Evolutionary conservation across 2,113 vertebrate species (phyloP).

Genomic region (Lampris incognitus): DNA sequence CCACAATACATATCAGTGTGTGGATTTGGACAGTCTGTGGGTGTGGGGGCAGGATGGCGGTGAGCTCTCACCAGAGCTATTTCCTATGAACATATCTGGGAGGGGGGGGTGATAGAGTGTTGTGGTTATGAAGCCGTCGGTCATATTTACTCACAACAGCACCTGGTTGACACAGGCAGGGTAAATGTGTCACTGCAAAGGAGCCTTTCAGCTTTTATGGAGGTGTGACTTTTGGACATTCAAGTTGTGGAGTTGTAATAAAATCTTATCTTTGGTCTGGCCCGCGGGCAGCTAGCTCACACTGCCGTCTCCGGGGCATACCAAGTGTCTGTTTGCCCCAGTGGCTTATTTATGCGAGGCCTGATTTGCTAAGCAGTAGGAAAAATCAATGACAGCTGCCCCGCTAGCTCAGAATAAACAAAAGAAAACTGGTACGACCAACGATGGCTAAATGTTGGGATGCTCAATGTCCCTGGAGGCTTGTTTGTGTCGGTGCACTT

Average conservation of each 20-base stretch:
- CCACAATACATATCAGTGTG: background rate
- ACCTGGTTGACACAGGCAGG: conserved; percentile 82
- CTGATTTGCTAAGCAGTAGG: conserved; percentile 92
- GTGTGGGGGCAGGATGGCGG: background rate
- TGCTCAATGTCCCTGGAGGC: conserved; percentile 45
- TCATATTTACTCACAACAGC: conserved; percentile 78
- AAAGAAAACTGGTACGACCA: conserved; percentile 85
- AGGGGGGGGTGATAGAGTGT: background rate
- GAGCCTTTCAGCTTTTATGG: conserved; percentile 88
- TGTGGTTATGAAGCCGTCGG: conserved; percentile 10
- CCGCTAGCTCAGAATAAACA: conserved; percentile 71
- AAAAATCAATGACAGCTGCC: conserved; percentile 91
- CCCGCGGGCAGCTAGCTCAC: conserved; percentile 85
- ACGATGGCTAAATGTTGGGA: conserved; percentile 85
- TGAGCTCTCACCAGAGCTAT: conserved; percentile 18
- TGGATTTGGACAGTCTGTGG: background rate
- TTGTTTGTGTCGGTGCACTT: conserved; percentile 9
- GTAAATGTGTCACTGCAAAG: conserved; percentile 86
- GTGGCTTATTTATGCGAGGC: conserved; percentile 88
- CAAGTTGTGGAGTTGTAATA: conserved; percentile 89
- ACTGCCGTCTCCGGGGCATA: conserved; percentile 86
- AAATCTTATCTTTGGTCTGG: conserved; percentile 92
- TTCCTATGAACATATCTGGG: conserved; percentile 23
- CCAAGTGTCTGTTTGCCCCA: conserved; percentile 91
- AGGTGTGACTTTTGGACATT: conserved; percentile 83